Percentiles rank a stretch among this genome's conserved stretches.
These are phyloP conservation scores for Takifugu flavidus DNA, from an alignment of 2,113 vertebrate genomes.

Conservation along the genomic window DNA sequence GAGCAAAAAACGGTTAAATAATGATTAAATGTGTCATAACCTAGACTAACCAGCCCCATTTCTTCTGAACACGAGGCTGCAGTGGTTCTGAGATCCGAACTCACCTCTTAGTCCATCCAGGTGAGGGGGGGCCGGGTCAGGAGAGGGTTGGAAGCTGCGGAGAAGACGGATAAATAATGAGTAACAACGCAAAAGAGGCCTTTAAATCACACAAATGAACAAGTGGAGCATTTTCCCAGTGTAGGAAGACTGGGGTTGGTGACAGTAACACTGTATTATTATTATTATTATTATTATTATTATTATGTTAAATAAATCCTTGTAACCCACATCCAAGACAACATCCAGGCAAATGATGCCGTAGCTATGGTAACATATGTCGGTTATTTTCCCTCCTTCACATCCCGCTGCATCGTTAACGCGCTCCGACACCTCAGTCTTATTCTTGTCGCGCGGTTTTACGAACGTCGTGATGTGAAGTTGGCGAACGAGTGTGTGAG, in stretches of 20 bases:
- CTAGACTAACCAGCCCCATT: background rate
- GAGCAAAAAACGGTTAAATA: background rate
- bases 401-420: background rate
- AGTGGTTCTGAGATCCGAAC: constrained; percentile 5
- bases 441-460: too few relatives aligned
- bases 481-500: too few relatives aligned
- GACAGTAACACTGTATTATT: too few relatives aligned
- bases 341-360: background rate
- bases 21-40: background rate
- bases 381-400: background rate
- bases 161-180: background rate
- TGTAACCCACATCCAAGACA: too few relatives aligned
- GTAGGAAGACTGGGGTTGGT: too few relatives aligned
- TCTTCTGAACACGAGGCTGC: background rate
- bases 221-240: too few relatives aligned
- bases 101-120: constrained; percentile 58
- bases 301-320: too few relatives aligned
- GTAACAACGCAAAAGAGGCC: background rate
- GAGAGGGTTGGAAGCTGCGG: constrained; percentile 16
- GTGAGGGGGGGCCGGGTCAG: constrained; percentile 5
- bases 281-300: too few relatives aligned
- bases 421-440: too few relatives aligned
- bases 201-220: background rate
- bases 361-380: background rate
- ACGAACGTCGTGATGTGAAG: too few relatives aligned